Percentiles rank a stretch among this genome's conserved stretches.
Evolutionary conservation across 2,797 vertebrate species (phyloP).

Genomic region (Peromyscus melanophrys): DNA sequence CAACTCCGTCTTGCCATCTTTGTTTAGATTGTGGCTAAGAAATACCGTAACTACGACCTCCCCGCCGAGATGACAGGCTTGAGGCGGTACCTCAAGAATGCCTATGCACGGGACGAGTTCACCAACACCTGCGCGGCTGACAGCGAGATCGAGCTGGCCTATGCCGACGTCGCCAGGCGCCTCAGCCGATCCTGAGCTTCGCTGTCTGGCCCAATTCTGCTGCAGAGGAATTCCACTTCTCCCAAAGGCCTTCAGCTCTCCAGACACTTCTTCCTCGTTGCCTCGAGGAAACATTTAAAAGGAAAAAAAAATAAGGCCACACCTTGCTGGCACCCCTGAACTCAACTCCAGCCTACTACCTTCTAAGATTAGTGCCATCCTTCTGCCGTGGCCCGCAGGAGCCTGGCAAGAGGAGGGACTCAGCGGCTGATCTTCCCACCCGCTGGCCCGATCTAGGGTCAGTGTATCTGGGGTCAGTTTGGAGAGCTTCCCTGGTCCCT

Average conservation of each 20-base stretch:
- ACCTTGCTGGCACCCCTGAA: conserved; percentile 70
- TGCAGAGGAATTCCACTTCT: conserved; percentile 58
- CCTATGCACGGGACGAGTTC: conserved; percentile 95
- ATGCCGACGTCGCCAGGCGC: conserved; percentile 95
- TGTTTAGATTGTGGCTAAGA: conserved; percentile 95
- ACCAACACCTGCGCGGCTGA: conserved; percentile 97
- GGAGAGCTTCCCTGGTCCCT: conserved; percentile 43
- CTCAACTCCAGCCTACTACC: conserved; percentile 60
- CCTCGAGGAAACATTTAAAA: conserved; percentile 78
- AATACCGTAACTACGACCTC: conserved; percentile 97
- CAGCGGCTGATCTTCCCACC: conserved; percentile 51
- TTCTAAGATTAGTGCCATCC: conserved; percentile 46
- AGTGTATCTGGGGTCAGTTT: conserved; percentile 33
- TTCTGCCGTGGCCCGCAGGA: conserved; percentile 50
- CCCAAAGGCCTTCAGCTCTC: conserved; percentile 67
- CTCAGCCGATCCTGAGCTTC: conserved; percentile 93
- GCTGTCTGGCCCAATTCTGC: neutral
- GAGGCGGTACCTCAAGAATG: conserved; percentile 96
- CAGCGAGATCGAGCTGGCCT: conserved; percentile 96
- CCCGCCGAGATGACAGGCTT: conserved; percentile 94
- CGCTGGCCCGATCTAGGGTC: neutral
- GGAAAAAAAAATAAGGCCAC: neutral
- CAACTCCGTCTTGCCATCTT: conserved; percentile 8
- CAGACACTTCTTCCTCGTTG: conserved; percentile 82
- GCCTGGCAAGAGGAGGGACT: conserved; percentile 18